phyloP scores from a whole-genome alignment of 2,113 vertebrate species.

The Microcebus griseorufus region DNA sequence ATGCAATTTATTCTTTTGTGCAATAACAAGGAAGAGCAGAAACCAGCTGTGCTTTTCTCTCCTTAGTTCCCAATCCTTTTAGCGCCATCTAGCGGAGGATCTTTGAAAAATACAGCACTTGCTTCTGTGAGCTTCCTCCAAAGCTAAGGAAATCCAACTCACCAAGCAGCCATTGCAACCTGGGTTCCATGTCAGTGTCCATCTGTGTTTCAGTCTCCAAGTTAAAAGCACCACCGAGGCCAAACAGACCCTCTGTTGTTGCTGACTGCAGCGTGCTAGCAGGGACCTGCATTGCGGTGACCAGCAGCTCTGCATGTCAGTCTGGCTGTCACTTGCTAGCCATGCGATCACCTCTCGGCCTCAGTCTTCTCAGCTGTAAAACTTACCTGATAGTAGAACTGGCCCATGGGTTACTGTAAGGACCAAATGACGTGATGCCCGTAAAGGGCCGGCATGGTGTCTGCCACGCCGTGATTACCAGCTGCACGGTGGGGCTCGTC shows the following conservation, averaged over 20 bases:
- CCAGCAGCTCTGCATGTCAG: neutral
- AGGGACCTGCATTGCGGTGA: neutral
- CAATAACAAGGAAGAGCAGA: neutral
- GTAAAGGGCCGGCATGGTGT: neutral
- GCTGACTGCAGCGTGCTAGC: neutral
- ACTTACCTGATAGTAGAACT: no score
- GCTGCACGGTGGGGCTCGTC: neutral
- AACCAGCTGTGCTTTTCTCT: neutral
- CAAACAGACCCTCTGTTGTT: neutral
- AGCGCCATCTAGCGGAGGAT: constrained; percentile 83
- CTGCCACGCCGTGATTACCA: neutral
- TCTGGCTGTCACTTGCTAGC: neutral
- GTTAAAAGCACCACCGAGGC: neutral
- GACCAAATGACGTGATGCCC: neutral
- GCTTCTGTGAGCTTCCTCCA: neutral
- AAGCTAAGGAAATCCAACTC: neutral
- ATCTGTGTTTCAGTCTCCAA: neutral
- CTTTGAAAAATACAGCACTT: neutral
- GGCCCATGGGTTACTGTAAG: neutral
- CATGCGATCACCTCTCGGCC: neutral
- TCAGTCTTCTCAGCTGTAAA: neutral
- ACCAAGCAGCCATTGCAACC: neutral
- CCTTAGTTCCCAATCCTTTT: constrained; percentile 69
- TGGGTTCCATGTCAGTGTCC: neutral
- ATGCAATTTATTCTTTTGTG: constrained; percentile 51